Conservation (phyloP, 2,797 vertebrate genomes). For the Micromesistius poutassou region DNA sequence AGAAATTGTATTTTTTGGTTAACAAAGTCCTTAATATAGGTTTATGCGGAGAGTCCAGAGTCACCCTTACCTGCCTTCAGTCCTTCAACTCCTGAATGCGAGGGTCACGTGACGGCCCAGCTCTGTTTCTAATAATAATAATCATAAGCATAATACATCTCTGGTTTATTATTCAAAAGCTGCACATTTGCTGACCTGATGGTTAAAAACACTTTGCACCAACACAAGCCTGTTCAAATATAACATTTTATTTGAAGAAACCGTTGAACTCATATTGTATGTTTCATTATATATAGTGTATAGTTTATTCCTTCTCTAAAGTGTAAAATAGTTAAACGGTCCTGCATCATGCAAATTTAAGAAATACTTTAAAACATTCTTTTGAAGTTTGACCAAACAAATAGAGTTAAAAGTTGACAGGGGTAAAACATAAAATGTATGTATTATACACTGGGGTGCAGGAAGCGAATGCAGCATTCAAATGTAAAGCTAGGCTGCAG, state of each 20-base stretch:
- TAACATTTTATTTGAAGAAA: slow-evolving; percentile 8
- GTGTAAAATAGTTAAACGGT: slow-evolving; percentile 36
- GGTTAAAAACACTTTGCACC: slow-evolving; percentile 6
- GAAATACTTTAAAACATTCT: slow-evolving; percentile 41
- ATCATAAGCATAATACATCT: no score
- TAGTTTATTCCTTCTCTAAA: slow-evolving; percentile 28
- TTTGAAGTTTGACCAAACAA: slow-evolving; percentile 9
- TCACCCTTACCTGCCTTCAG: no score
- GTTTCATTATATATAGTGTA: slow-evolving; percentile 14
- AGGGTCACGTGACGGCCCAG: no score
- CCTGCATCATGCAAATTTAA: slow-evolving; percentile 31
- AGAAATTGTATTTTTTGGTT: no score
- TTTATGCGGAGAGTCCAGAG: no score
- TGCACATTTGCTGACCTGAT: no score
- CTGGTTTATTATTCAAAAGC: no score
- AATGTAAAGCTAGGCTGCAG: slow-evolving; percentile 29
- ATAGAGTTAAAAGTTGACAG: neutral
- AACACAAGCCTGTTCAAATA: slow-evolving; percentile 7
- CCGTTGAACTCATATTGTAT: slow-evolving; percentile 16
- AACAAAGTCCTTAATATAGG: no score
- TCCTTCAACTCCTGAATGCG: no score
- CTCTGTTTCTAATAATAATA: no score
- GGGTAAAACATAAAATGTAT: neutral
- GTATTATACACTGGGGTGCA: slow-evolving; percentile 5
- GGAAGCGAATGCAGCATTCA: slow-evolving; percentile 29